Base-by-base conservation (phyloP, 2,888 invertebrate genomes). In the Noctua pronuba region DNA sequence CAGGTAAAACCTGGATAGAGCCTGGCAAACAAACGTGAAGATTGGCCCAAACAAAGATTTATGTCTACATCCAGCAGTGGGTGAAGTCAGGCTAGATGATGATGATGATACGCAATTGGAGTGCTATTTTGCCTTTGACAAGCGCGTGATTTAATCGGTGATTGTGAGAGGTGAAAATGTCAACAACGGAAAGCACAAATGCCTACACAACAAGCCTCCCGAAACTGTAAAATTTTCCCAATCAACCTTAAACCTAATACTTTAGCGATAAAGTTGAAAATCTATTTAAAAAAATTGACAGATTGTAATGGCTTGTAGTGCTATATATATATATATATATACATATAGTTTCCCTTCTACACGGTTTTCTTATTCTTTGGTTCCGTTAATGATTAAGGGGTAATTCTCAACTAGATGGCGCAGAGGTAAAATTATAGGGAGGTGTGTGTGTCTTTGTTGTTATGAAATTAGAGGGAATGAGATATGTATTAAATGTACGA, bases 311-410 rank as follows among this genome's bases (percentile, higher is more conserved):
- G n/a, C n/a, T n/a, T n/a, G n/a, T n/a, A n/a, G n/a, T n/a, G n/a
- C n/a, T n/a, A n/a, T n/a, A n/a, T n/a, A n/a, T n/a, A n/a, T n/a
- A n/a, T n/a, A n/a, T n/a, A n/a, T n/a, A n/a, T n/a, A n/a, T n/a
- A n/a, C 35, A 38, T 7, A 5, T n/a, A 65, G 6, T 35, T 18
- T 18, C 31, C 0, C 5, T 7, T 67, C 79, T 77, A 7, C 0
- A 1, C 11, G 5, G 5, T 58, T 60, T 52, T 35, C 18, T 21
- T 60, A 52, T 2, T 82, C 79, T 67, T 6, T 76, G 80, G 35
- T 13, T 21, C 24, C 84, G 89, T 91, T 95, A 95, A 95, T 95
- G 92, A 92, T 93, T 93, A 90, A 46, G 86, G 89, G 90, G 89
- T 91, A 91, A 92, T 92, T 83, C 89, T 83, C 79, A 83, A 82